phyloP scores from a whole-genome alignment of 2,113 vertebrate species.

The Scatophagus argus region DNA sequence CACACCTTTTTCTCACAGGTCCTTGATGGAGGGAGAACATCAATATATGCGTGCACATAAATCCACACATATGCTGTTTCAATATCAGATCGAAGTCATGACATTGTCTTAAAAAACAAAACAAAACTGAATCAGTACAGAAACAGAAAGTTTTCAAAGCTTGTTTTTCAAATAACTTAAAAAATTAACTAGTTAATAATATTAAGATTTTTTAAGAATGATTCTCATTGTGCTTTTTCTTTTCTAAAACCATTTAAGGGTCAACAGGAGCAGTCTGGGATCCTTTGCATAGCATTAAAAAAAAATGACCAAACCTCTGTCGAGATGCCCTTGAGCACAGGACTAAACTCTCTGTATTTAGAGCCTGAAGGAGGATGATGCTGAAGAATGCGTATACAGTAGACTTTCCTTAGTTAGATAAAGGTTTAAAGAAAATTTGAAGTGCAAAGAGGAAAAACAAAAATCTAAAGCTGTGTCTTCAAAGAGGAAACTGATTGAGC shows the following conservation, averaged over 20 bases:
- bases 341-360: not conserved
- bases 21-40: slow-evolving; percentile 19
- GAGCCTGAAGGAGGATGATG: slow-evolving; percentile 1
- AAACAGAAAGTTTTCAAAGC: not conserved
- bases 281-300: not conserved
- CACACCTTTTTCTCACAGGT: slow-evolving; percentile 33
- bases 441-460: not conserved
- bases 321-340: not conserved
- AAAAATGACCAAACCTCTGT: not conserved
- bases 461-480: slow-evolving; percentile 31
- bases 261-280: not conserved
- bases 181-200: not conserved
- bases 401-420: slow-evolving; percentile 36
- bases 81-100: not conserved
- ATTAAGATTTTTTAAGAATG: not conserved
- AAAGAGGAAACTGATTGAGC: slow-evolving; percentile 46
- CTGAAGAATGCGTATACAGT: slow-evolving; percentile 7
- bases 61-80: not conserved
- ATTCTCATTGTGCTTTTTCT: not conserved
- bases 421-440: slow-evolving; percentile 27
- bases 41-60: slow-evolving; percentile 25
- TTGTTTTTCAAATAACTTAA: not conserved
- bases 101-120: not conserved
- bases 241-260: not conserved
- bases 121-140: too few relatives aligned